Evolutionary conservation across 1,140 invertebrate species (phyloP).

Genomic region (Drosophila varians): DNA sequence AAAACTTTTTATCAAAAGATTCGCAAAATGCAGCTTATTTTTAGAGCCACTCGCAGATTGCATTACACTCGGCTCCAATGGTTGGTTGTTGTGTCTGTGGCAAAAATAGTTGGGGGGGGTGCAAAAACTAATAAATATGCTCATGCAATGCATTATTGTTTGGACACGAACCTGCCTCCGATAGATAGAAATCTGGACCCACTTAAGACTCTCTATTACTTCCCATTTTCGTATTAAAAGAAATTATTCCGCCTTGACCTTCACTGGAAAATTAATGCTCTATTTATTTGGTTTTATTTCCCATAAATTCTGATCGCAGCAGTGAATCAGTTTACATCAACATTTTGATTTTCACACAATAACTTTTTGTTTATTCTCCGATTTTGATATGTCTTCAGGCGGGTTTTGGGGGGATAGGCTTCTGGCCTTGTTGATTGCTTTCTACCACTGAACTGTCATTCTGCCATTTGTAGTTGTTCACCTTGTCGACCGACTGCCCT

Average conservation of each 20-base stretch:
- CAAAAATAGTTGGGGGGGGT: constrained; percentile 54
- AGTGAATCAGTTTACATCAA: constrained; percentile 46
- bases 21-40: constrained; percentile 67
- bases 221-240: neutral
- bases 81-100: constrained; percentile 37
- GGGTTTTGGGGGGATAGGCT: constrained; percentile 18
- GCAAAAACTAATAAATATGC: constrained; percentile 28
- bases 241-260: neutral
- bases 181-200: constrained; percentile 11
- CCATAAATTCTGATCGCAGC: constrained; percentile 30
- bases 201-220: neutral
- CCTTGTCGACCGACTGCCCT: constrained; percentile 54
- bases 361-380: constrained; percentile 41
- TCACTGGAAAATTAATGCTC: neutral
- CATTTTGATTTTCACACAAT: constrained; percentile 36
- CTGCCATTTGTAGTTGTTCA: constrained; percentile 27
- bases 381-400: constrained; percentile 7
- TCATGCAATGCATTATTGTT: constrained; percentile 36
- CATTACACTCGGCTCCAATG: constrained; percentile 70
- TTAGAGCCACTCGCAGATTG: constrained; percentile 62
- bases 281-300: constrained; percentile 7
- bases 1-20: constrained; percentile 72
- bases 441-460: constrained; percentile 36
- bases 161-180: constrained; percentile 18
- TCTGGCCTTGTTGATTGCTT: constrained; percentile 30